Evolutionary conservation across 2,113 vertebrate genomes (phyloP), one percentile per base, ranked within the genome.

Genomic region (Saimiri boliviensis): DNA sequence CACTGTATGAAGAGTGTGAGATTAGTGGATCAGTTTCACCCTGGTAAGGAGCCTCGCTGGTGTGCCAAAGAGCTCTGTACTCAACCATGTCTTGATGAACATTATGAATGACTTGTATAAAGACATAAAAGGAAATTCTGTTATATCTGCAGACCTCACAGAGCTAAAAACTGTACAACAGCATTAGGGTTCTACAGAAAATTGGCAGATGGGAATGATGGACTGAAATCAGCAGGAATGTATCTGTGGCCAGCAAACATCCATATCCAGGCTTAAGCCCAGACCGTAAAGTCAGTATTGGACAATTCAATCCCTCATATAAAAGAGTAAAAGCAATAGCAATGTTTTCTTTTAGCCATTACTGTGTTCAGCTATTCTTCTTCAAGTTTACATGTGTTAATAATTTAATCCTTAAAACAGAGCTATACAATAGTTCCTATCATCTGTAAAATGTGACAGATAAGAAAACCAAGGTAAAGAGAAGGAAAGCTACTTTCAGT

Each of bases 61-160:
- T 70, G 40, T 89, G 94, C 85, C 77, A 92, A 60, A 42, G 25
- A 70, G 82, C 40, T 89, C 91, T 88, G 47, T 86, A 52, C 45
- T 88, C 45, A 56, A 77, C 40, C 54, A 71, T n/a, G 49, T 83
- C 40, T 91, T 90, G n/a, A 66, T 83, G 82, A 93, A 84, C 25
- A 80, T 80, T 94, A 60, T 58, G 68, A 96, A 93, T 91, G 86
- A 70, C 56, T 91, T 93, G 23, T 81, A 93, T 52, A 63, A 96
- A 97, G 92, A 95, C 27, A 7, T 73, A 86, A 25, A 95, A 92
- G 66, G 60, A n/a, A 86, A 58, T 60, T 21, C 35, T 86, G 86
- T 86, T 56, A 76, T 66, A 86, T 70, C 20, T 82, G 21, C 35
- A 87, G 42, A 66, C 63, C 8, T 94, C 30, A 79, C 21, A 80